Evolutionary conservation across 2,888 invertebrate species (phyloP), one percentile per base, ranked within the genome.

Genomic region (Aphodius granarius): DNA sequence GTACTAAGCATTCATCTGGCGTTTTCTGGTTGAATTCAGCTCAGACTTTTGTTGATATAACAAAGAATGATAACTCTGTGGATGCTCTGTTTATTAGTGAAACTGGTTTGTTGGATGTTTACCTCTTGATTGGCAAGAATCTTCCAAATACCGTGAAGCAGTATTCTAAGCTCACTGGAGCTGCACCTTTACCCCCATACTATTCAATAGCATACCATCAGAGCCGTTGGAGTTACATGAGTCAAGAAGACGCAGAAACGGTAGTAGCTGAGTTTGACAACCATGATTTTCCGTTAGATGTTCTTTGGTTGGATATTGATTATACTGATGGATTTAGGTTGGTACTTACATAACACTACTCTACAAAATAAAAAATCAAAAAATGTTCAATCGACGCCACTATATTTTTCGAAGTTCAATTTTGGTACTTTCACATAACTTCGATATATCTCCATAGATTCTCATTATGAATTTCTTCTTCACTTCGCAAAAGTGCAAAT

Each of bases 291-390:
- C 98, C 99, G 2, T 90, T 95, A 86, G 99, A 99, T 87, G 95
- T 94, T 0, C 92, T 99, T 85, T 99, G 99, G 99, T 89, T 99
- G 63, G 99, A 99, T 87, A 98, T 99, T 85, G 99, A 99, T 86
- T 97, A 99, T 85, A 98, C 99, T 0, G 96, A 98, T 86, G 91
- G 92, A 73, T 98, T 98, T 87, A 95, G 94, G n/a, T n/a, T n/a
- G n/a, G n/a, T n/a, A n/a, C n/a, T n/a, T n/a, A n/a, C n/a, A n/a
- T n/a, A n/a, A n/a, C n/a, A n/a, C n/a, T n/a, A n/a, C n/a, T n/a
- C n/a, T n/a, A n/a, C n/a, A n/a, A n/a, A n/a, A n/a, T n/a, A n/a
- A n/a, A n/a, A n/a, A n/a, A n/a, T n/a, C n/a, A n/a, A n/a, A n/a
- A n/a, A n/a, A n/a, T n/a, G n/a, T n/a, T n/a, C n/a, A n/a, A n/a